A percentile compares a stretch with the other conserved stretches of the same genome.
Evolutionary conservation across 2,888 invertebrate genomes (phyloP).

Genomic region (Xanthorhoe spadicearia): DNA sequence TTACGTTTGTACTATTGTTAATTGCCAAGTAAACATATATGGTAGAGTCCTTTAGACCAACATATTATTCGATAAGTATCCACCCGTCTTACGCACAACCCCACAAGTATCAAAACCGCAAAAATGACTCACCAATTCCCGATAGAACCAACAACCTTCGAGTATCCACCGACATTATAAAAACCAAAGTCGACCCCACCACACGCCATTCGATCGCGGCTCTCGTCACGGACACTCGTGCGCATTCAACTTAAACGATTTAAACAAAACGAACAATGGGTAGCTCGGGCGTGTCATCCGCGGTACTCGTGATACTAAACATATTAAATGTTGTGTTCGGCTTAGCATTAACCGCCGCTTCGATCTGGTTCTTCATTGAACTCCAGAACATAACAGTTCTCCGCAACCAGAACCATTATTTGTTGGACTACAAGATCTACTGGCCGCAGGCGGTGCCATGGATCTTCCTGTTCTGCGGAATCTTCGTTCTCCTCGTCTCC

Average conservation of each 20-base stretch:
- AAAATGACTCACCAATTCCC: conserved; percentile 34
- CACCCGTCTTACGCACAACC: conserved; percentile 35
- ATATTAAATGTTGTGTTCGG: conserved; percentile 62
- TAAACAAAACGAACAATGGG: conserved; percentile 43
- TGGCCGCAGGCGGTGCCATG: conserved; percentile 79
- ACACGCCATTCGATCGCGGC: conserved; percentile 39
- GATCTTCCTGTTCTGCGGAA: conserved; percentile 69
- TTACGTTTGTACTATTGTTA: not conserved
- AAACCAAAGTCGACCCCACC: conserved; percentile 7
- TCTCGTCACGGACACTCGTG: conserved; percentile 29
- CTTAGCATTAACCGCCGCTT: conserved; percentile 59
- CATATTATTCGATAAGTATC: conserved; percentile 6
- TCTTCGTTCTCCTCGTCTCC: conserved; percentile 64
- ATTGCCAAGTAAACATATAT: not conserved
- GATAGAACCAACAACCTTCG: conserved; percentile 31
- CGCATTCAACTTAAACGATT: conserved; percentile 6
- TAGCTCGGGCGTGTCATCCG: conserved; percentile 49
- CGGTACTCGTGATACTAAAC: conserved; percentile 61
- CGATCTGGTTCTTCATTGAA: conserved; percentile 73
- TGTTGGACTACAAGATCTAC: conserved; percentile 74
- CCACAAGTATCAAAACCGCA: conserved; percentile 31
- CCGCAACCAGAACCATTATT: conserved; percentile 71
- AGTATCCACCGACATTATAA: conserved; percentile 34
- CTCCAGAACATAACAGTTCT: conserved; percentile 64
- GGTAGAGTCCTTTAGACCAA: conserved; percentile 3